Evolutionary conservation across 2,797 vertebrate genomes (phyloP), one percentile per base, ranked within the genome.

Genomic region (Dendrocincla tyrannina): DNA sequence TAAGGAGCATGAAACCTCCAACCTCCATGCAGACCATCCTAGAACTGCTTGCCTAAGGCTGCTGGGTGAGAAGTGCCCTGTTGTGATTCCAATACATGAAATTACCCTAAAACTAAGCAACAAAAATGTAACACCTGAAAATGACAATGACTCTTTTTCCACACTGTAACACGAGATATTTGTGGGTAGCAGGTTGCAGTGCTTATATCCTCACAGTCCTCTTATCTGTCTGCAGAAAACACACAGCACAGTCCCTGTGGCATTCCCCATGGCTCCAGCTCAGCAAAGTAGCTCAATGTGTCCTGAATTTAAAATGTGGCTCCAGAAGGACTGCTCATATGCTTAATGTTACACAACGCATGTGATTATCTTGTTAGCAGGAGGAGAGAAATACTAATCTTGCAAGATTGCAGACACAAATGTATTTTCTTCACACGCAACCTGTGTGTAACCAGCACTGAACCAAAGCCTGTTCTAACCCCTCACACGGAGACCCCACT

Each of bases 261-360:
- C 70, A 42, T 94, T 88, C 76, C 90, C 73, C 0, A 0, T 82
- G 77, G 69, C 80, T 92, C 37, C 79, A 46, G 67, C 75, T 76
- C 47, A 76, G 85, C 62, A 67, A 86, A 63, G 88, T 14, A 91
- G n/a, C 70, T 95, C 55, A 14, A 16, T 28, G 33, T 96, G 92
- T 56, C 62, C 89, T 93, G 94, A 94, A 96, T 96, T 89, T 95
- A 33, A 95, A 96, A 37, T 12, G 35, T 74, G 49, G 49, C 85
- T 96, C 69, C 88, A 90, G 85, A 93, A 93, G 80, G 83, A 64
- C 41, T 64, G 83, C 60, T 95, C 41, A 12, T 81, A 59, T 75
- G 63, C 82, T 81, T 92, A 63, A 69, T 42, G 59, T 92, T 86
- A 82, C 28, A 32, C 91, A 90, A 13, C 0, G 6, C n/a, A 33